These are phyloP conservation scores for Tursiops truncatus DNA, from an alignment of 2,113 vertebrate genomes.

Conservation along the genomic window DNA sequence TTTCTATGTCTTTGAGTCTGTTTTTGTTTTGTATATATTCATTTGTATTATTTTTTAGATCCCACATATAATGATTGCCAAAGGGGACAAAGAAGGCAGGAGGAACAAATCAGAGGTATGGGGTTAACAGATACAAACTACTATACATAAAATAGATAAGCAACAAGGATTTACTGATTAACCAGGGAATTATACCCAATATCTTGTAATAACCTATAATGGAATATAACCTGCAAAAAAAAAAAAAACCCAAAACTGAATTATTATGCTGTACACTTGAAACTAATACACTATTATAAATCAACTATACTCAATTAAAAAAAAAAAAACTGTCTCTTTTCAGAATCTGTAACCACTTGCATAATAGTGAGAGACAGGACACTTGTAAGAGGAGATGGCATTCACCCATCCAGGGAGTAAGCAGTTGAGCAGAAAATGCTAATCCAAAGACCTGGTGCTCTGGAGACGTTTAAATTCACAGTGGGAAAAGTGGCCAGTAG, in stretches of 20 bases:
- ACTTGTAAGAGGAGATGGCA: neutral
- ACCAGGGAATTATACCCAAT: neutral
- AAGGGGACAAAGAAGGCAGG: neutral
- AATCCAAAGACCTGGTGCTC: neutral
- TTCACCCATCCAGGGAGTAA: conserved; percentile 12
- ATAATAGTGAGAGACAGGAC: neutral
- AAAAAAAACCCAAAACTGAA: neutral
- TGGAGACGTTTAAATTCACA: conserved; percentile 36
- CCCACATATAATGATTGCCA: neutral
- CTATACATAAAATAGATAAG: neutral
- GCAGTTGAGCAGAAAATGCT: conserved; percentile 47
- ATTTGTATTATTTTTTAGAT: neutral
- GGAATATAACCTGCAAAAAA: neutral
- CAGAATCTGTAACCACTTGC: neutral
- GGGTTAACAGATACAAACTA: neutral
- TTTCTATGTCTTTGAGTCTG: neutral
- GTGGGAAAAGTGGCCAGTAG: neutral
- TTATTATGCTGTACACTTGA: neutral
- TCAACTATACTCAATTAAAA: neutral
- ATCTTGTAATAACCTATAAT: neutral
- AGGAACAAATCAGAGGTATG: neutral
- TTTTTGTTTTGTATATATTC: neutral
- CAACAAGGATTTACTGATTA: neutral
- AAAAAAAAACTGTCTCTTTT: neutral
- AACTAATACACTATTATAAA: neutral